Base-by-base conservation (phyloP, 53 echinoderm and acorn worm species). In the Mesocentrotus franciscanus region DNA sequence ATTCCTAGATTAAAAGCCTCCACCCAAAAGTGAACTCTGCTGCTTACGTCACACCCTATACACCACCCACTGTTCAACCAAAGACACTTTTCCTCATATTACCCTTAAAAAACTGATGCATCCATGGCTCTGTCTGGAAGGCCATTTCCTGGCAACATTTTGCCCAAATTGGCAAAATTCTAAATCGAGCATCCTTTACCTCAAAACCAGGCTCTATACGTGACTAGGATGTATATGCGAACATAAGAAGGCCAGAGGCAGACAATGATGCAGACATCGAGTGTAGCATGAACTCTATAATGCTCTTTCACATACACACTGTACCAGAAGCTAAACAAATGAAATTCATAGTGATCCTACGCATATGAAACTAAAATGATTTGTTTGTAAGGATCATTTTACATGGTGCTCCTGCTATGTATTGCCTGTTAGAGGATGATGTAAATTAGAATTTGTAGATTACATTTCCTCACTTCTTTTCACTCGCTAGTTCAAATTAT, bases 121-220 rank as follows among this genome's bases (percentile, higher is more conserved):
- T 57, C 34, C 91, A 61, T 16, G 34, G 26, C 66, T 33, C 66
- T 91, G 61, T 66, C 91, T 91, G 66, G 62, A 35, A 66, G 34
- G 64, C 15, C 22, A 91, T 29, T 91, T 91, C 91, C 91, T 91
- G 91, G 62, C 35, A 91, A 60, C 85, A 85, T 85, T 90, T 57
- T 57, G 90, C 58, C 22, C 90, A 90, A 61, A 90, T 90, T 90
- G 90, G 29, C 49, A 61, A 90, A 60, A 66, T 36, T 91, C 91
- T 66, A 66, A 91, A 66, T 34, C 13, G 22, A 66, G 91, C 62
- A 91, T 66, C 60, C 58, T 34, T 66, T 91, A 11, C 16, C 66
- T 20, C 91, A 24, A 91, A 64, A 61, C 57, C 66, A 64, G 66
- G 22, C 35, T 66, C 66, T 33, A 66, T 11, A 91, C 91, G 62